Evolutionary conservation across 1,140 invertebrate species (phyloP).

Genomic region (Tetragnatha versicolor): DNA sequence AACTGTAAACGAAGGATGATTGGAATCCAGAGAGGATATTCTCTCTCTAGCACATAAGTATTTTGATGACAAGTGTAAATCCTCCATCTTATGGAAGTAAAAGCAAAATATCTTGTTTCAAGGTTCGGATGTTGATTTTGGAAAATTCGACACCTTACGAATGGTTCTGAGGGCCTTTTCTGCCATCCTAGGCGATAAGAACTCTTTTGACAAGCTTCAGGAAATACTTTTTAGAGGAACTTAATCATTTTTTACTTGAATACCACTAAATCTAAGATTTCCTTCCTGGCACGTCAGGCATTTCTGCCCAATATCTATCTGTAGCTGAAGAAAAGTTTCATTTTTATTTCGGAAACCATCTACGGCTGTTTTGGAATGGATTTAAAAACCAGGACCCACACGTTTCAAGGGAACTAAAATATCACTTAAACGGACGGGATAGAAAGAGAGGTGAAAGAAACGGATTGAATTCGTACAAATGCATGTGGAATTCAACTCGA

Average conservation of each 20-base stretch:
- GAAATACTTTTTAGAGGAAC: slow-evolving; percentile 17
- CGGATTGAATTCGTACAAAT: too few relatives aligned
- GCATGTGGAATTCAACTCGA: too few relatives aligned
- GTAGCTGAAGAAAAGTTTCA: not conserved
- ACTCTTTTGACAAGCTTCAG: slow-evolving; percentile 10
- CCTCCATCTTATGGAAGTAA: not conserved
- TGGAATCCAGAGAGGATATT: too few relatives aligned
- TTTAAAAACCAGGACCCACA: too few relatives aligned
- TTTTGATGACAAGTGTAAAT: not conserved
- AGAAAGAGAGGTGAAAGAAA: too few relatives aligned
- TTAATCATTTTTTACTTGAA: not conserved
- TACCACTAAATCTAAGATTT: slow-evolving; percentile 10
- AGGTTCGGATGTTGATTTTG: slow-evolving; percentile 1
- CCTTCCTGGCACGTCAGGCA: not conserved
- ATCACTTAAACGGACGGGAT: too few relatives aligned
- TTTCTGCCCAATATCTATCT: not conserved
- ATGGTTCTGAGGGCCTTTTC: not conserved
- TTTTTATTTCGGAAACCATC: not conserved
- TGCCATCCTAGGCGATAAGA: slow-evolving; percentile 7
- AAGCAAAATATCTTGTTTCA: not conserved
- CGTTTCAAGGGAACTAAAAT: too few relatives aligned
- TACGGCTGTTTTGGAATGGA: not conserved
- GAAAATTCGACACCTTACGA: not conserved
- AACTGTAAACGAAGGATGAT: too few relatives aligned
- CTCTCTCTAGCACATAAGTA: too few relatives aligned